Conservation (phyloP, 2,113 vertebrate genomes). For the Mola mola region DNA sequence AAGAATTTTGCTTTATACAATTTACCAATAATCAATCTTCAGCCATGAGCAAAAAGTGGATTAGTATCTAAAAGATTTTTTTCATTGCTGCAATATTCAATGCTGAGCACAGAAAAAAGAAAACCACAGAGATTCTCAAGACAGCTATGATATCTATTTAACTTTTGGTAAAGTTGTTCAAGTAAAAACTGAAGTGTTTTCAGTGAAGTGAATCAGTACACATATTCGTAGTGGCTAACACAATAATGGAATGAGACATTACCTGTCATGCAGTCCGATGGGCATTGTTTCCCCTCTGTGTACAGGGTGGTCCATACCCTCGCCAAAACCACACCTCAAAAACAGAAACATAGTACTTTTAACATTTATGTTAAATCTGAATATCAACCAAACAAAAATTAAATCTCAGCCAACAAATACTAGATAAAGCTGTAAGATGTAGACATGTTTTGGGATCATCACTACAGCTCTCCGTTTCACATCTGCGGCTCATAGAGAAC, state of each 20-base stretch:
- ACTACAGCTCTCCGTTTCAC: too few species aligned
- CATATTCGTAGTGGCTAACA: neutral
- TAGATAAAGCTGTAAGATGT: too few species aligned
- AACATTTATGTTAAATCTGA: neutral
- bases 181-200: neutral
- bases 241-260: slow-evolving; percentile 35
- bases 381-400: neutral
- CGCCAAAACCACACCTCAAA: slow-evolving; percentile 78
- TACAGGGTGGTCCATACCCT: slow-evolving; percentile 87
- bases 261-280: slow-evolving; percentile 86
- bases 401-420: neutral
- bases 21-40: neutral
- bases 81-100: neutral
- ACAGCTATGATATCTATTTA: neutral
- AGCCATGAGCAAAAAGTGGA: neutral
- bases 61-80: neutral
- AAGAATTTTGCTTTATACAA: neutral
- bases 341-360: slow-evolving; percentile 21
- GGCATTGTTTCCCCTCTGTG: slow-evolving; percentile 88
- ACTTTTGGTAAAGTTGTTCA: neutral
- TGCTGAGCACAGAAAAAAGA: neutral
- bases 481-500: too few species aligned
- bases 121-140: neutral
- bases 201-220: neutral
- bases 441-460: too few species aligned